A percentile compares a stretch with the other conserved stretches of the same genome.
phyloP scores from a whole-genome alignment of 2,113 vertebrate genomes.

The Poicephalus gulielmi region DNA sequence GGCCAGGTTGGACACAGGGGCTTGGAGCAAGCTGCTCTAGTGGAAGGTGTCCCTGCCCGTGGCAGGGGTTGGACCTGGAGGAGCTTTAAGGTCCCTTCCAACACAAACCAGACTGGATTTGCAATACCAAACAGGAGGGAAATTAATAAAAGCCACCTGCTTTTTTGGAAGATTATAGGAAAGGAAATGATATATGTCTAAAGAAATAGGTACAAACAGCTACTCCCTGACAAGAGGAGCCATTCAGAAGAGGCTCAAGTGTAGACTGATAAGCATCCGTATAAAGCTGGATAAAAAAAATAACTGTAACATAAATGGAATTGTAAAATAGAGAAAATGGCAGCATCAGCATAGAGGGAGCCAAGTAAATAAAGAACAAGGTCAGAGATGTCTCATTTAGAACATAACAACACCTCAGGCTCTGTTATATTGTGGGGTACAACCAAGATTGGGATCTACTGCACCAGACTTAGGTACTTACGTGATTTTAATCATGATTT shows the following conservation, averaged over 20 bases:
- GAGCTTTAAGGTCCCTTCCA: not conserved
- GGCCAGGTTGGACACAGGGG: too few species aligned
- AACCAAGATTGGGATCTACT: rapidly evolving
- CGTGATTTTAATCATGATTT: not conserved
- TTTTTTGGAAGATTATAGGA: not conserved
- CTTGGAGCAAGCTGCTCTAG: not conserved
- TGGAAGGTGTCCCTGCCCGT: not conserved
- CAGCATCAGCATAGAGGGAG: not conserved
- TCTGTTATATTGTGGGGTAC: rapidly evolving
- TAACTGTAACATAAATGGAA: rapidly evolving
- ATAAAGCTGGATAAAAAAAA: not conserved
- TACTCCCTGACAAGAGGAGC: not conserved
- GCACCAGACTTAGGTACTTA: not conserved
- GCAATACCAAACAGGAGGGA: not conserved
- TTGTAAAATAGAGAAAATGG: not conserved
- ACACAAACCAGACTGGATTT: not conserved
- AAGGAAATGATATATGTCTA: not conserved
- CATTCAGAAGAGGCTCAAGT: not conserved
- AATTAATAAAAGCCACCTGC: not conserved
- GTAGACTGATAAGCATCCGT: not conserved
- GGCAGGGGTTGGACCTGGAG: not conserved
- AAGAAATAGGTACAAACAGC: not conserved
- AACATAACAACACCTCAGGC: not conserved
- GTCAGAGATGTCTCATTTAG: not conserved
- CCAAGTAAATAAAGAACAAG: not conserved